Evolutionary conservation across 2,888 invertebrate species (phyloP).

Genomic region (Elmis aenea): DNA sequence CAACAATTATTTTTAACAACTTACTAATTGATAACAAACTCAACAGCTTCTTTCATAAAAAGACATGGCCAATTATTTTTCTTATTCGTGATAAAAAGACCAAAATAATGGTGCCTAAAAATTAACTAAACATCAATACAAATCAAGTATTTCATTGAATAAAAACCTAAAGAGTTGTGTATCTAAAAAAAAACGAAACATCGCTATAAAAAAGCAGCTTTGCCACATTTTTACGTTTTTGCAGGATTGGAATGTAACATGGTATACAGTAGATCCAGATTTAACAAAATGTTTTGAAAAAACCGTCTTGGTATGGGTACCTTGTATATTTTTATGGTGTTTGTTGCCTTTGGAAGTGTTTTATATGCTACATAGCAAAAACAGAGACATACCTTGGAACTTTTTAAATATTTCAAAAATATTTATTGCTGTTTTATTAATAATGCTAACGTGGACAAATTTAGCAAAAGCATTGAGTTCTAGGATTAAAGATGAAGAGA

Average conservation of each 20-base stretch:
- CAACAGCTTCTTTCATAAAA: too few species aligned
- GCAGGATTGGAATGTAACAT: slow-evolving; percentile 72
- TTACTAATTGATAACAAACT: too few species aligned
- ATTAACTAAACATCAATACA: too few species aligned
- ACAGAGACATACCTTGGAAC: slow-evolving; percentile 74
- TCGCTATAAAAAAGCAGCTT: too few species aligned
- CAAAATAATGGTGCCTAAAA: too few species aligned
- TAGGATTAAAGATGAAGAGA: slow-evolving; percentile 42
- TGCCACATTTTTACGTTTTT: too few species aligned
- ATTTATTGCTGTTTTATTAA: slow-evolving; percentile 57
- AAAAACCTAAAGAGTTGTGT: too few species aligned
- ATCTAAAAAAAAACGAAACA: too few species aligned
- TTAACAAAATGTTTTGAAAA: slow-evolving; percentile 89
- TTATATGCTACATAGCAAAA: slow-evolving; percentile 71
- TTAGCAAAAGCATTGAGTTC: slow-evolving; percentile 45
- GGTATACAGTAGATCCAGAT: slow-evolving; percentile 75
- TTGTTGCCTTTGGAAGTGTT: slow-evolving; percentile 69
- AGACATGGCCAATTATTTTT: too few species aligned
- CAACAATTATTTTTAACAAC: too few species aligned
- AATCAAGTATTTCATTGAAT: too few species aligned
- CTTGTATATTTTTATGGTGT: slow-evolving; percentile 78
- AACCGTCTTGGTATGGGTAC: slow-evolving; percentile 84
- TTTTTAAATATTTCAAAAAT: slow-evolving; percentile 67
- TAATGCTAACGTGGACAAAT: slow-evolving; percentile 65
- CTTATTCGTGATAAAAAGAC: too few species aligned